These are phyloP conservation scores for Daktulosphaira vitifoliae DNA, from an alignment of 1,140 invertebrate species.

Conservation along the genomic window DNA sequence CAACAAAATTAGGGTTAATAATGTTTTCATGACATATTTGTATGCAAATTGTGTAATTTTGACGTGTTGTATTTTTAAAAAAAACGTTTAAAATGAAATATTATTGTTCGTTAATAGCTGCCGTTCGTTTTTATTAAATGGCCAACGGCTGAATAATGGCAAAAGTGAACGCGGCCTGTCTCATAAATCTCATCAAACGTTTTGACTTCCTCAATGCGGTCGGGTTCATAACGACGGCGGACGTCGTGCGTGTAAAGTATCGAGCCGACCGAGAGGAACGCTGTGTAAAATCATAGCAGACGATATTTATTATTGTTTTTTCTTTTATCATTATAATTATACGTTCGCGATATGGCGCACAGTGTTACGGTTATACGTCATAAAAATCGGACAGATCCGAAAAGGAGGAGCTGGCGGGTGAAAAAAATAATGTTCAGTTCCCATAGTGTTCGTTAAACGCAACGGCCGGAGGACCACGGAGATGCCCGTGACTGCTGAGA, in stretches of 20 bases:
- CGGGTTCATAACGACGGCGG: no score
- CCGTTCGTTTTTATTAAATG: no score
- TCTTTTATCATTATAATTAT: constrained; percentile 4
- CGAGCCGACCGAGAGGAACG: no score
- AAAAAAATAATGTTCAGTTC: not conserved
- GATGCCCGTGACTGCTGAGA: constrained; percentile 26
- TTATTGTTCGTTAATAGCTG: no score
- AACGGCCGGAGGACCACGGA: not conserved
- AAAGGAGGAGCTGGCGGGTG: not conserved
- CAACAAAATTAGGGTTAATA: no score
- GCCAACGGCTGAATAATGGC: not conserved
- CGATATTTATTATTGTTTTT: no score
- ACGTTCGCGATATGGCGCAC: not conserved
- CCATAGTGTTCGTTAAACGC: constrained; percentile 22
- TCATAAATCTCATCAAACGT: constrained; percentile 1
- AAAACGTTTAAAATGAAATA: no score
- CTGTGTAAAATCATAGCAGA: no score
- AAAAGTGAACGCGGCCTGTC: not conserved
- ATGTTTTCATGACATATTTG: no score
- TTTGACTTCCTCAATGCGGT: not conserved
- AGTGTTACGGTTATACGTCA: not conserved
- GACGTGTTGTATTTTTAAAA: no score
- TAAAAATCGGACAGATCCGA: not conserved
- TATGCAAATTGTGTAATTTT: no score
- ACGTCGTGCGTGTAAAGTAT: no score